Evolutionary conservation across 35 echinoderm and acorn worm genomes (phyloP), one percentile per base, ranked within the genome.

Genomic region (Stichopus chloronotus): DNA sequence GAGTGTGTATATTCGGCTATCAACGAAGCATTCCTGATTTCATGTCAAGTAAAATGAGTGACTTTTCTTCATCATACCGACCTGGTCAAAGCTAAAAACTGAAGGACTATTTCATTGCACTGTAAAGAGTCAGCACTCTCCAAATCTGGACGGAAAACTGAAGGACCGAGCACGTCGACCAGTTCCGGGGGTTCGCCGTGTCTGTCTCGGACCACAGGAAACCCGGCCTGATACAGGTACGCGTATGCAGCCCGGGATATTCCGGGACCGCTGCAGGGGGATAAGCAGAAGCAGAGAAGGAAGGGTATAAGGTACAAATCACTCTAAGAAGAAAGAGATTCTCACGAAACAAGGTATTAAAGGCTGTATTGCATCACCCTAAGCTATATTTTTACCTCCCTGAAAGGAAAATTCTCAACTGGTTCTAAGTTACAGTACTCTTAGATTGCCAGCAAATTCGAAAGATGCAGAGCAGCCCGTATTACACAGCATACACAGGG

Each of bases 21-120:
- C 30, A 43, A 1, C 30, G 30, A 43, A 43, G 30, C 30, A 43
- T 43, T 43, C 30, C 30, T 43, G 30, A 43, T 43, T 43, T 43
- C 30, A 43, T 43, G 30, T 43, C 30, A 43, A 43, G 1, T 43
- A 43, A 43, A 43, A 43, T 43, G 30, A 43, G 30, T 43, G 3
- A 43, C 30, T 43, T 43, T 43, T 43, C 30, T 43, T 43, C 30
- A 43, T 43, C 30, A 74, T 71, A 90, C 72, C 8, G 77, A 99
- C 97, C 95, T 96, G 60, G 95, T 93, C 21, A 96, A 92, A 9
- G 97, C 97, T 25, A 96, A 91, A 56, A 99, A 95, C 82, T 96
- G 93, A 13, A 99, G 87, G 13, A 96, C 69, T 11, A 99, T 95
- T 59, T 99, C 97, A 92, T 99, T 99, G 88, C 95, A 94, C 92